Percentiles rank a stretch among this genome's conserved stretches.
phyloP scores from a whole-genome alignment of 1,140 invertebrate species.

The Drosophila orena region DNA sequence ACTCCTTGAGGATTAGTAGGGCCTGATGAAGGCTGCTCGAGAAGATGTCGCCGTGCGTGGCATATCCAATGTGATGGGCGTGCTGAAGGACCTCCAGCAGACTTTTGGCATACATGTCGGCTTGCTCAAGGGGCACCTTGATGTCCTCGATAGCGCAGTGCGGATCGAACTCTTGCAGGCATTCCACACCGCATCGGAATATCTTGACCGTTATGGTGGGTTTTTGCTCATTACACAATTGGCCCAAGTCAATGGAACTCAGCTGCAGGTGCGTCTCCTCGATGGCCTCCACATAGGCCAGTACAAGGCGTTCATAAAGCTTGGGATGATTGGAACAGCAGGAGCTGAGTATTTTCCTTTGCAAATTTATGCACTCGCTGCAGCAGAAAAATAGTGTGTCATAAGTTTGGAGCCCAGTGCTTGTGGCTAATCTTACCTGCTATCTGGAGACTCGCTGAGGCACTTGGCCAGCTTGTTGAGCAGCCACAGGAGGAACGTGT shows the following conservation, averaged over 20 bases:
- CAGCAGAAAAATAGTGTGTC: background rate
- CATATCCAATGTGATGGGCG: slow-evolving; percentile 55
- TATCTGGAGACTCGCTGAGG: slow-evolving; percentile 30
- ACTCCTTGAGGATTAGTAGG: slow-evolving; percentile 65
- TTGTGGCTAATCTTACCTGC: slow-evolving; percentile 29
- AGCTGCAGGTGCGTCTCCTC: slow-evolving; percentile 48
- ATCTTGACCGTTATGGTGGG: slow-evolving; percentile 24
- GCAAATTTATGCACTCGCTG: slow-evolving; percentile 60
- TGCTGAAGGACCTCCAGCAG: slow-evolving; percentile 59
- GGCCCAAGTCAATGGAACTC: slow-evolving; percentile 33
- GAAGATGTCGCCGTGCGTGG: slow-evolving; percentile 59
- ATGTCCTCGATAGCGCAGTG: slow-evolving; percentile 54
- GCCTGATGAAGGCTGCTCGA: slow-evolving; percentile 53
- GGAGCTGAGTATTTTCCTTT: slow-evolving; percentile 68
- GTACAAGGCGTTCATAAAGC: slow-evolving; percentile 54
- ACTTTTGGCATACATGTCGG: slow-evolving; percentile 51
- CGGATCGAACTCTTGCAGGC: slow-evolving; percentile 63
- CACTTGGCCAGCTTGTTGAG: slow-evolving; percentile 68
- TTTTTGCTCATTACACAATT: background rate
- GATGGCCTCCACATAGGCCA: slow-evolving; percentile 63
- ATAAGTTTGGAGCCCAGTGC: too few species aligned
- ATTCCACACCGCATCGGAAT: slow-evolving; percentile 46
- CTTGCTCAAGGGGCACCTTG: slow-evolving; percentile 34
- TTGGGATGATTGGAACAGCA: slow-evolving; percentile 70
- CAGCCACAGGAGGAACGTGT: slow-evolving; percentile 71